A percentile compares a stretch with the other conserved stretches of the same genome.
phyloP scores from a whole-genome alignment of 2,888 invertebrate genomes.

The Ophion slaviceki region DNA sequence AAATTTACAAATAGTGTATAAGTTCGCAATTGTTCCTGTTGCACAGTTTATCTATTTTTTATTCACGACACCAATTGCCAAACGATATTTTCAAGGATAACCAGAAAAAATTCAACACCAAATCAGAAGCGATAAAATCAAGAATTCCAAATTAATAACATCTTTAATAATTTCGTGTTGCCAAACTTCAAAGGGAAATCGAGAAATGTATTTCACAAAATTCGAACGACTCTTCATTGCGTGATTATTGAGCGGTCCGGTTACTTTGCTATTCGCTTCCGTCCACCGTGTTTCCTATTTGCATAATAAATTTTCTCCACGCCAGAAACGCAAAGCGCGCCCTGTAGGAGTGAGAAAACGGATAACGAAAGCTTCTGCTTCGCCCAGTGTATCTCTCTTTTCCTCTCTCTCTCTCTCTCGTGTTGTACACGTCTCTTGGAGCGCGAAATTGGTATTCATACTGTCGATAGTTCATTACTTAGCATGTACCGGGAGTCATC shows the following conservation, averaged over 20 bases:
- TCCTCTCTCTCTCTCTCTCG: slow-evolving; percentile 10
- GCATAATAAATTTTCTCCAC: slow-evolving; percentile 25
- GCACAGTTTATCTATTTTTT: too few relatives aligned
- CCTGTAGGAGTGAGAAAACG: slow-evolving; percentile 20
- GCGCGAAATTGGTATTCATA: slow-evolving; percentile 76
- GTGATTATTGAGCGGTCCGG: neutral
- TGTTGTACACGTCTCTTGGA: slow-evolving; percentile 37
- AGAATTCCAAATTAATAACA: neutral
- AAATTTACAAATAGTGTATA: too few relatives aligned
- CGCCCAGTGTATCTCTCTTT: neutral
- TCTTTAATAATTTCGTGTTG: neutral
- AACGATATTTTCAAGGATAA: neutral
- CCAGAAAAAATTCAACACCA: neutral
- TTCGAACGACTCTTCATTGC: neutral
- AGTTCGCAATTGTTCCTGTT: too few relatives aligned
- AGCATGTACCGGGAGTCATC: slow-evolving; percentile 68
- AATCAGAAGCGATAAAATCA: neutral
- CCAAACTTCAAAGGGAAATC: neutral
- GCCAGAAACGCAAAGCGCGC: slow-evolving; percentile 42
- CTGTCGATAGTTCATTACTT: slow-evolving; percentile 79
- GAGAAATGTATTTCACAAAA: neutral
- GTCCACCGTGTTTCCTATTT: slow-evolving; percentile 17
- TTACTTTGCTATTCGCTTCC: neutral
- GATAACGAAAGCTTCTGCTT: neutral
- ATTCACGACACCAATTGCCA: too few relatives aligned